These are phyloP conservation scores for Columba janthina DNA, from an alignment of 2,113 vertebrate species.

Conservation along the genomic window DNA sequence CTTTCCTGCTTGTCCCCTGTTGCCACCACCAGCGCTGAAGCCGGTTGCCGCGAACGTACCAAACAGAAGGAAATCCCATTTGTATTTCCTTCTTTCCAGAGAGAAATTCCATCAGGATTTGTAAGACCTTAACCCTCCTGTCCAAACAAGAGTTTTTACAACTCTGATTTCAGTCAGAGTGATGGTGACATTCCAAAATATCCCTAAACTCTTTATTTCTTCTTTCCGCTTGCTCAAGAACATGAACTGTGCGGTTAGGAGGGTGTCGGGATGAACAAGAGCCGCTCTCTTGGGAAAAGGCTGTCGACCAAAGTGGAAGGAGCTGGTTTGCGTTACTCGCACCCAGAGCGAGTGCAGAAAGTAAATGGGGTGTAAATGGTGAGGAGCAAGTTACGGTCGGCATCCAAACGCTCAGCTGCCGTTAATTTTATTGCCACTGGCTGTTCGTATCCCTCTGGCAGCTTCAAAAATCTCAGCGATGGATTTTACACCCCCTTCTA, in stretches of 20 bases:
- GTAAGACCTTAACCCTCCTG: background rate
- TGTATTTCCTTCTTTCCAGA: background rate
- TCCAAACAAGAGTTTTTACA: background rate
- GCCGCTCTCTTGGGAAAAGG: background rate
- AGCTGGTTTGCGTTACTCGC: background rate
- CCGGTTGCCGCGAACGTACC: background rate
- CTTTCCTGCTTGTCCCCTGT: background rate
- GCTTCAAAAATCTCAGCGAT: background rate
- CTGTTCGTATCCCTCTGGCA: constrained; percentile 11
- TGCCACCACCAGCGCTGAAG: background rate
- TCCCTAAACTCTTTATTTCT: background rate
- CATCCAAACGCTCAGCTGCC: constrained; percentile 46
- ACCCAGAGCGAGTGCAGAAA: background rate
- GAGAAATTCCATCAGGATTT: background rate
- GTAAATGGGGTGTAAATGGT: background rate
- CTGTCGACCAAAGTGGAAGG: background rate
- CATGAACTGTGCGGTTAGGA: accelerated
- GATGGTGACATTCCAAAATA: background rate
- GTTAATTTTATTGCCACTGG: constrained; percentile 34
- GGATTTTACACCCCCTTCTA: background rate
- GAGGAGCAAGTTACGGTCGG: constrained; percentile 29
- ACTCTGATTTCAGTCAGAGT: background rate
- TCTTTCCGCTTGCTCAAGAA: accelerated
- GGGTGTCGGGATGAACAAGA: background rate
- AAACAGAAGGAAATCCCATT: background rate